Conservation (phyloP, 2,888 invertebrate species). For the Trichopoda pennipes region DNA sequence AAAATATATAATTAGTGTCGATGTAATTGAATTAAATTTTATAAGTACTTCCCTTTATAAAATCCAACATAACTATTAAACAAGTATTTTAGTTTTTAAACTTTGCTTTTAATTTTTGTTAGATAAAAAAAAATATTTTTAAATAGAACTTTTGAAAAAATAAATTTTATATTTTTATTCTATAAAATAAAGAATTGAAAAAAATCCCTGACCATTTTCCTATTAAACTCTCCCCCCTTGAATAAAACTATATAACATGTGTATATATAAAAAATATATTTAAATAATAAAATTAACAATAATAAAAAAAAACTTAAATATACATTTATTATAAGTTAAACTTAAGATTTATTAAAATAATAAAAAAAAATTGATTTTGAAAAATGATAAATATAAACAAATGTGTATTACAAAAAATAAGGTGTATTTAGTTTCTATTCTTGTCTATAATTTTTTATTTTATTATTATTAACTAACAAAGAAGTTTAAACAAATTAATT, state of each 20-base stretch:
- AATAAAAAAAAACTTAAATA: constrained; percentile 41
- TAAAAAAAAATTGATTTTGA: constrained; percentile 51
- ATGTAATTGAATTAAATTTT: constrained; percentile 64
- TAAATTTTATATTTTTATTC: constrained; percentile 58
- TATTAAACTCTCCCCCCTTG: constrained; percentile 19
- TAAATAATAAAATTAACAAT: constrained; percentile 42
- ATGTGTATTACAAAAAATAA: constrained; percentile 28
- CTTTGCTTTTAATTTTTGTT: constrained; percentile 37
- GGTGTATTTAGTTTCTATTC: constrained; percentile 60
- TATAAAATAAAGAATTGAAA: constrained; percentile 15
- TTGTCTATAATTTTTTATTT: constrained; percentile 51
- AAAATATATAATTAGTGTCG: constrained; percentile 37
- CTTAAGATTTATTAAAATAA: constrained; percentile 50
- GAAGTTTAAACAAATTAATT: constrained; percentile 52
- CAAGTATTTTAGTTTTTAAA: constrained; percentile 25
- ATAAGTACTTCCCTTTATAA: constrained; percentile 43
- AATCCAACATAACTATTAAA: constrained; percentile 24
- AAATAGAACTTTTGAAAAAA: constrained; percentile 28
- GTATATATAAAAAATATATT: constrained; percentile 59
- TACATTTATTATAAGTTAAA: constrained; percentile 61
- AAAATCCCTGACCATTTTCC: constrained; percentile 2
- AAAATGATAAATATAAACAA: constrained; percentile 33
- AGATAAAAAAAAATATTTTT: constrained; percentile 45
- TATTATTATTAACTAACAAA: constrained; percentile 39
- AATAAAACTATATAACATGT: constrained; percentile 37